phyloP scores from a whole-genome alignment of 2,797 vertebrate genomes.

The Limosa lapponica region DNA sequence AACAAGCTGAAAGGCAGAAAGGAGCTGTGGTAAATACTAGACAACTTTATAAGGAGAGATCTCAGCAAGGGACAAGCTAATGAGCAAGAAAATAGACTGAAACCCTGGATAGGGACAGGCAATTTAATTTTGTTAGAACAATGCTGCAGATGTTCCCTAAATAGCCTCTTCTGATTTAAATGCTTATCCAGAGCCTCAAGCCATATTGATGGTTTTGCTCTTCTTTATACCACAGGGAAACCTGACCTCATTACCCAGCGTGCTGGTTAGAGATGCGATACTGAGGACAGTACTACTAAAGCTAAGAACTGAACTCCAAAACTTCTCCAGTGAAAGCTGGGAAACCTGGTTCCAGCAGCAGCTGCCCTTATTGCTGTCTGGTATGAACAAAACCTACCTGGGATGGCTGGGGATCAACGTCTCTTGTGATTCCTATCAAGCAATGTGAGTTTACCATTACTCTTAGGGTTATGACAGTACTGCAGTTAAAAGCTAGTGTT shows the following conservation, averaged over 20 bases:
- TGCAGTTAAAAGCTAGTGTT: background rate
- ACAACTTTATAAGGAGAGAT: background rate
- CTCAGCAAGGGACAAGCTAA: background rate
- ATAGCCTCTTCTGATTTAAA: background rate
- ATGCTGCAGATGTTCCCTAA: background rate
- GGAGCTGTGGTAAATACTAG: background rate
- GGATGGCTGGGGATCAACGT: background rate
- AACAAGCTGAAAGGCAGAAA: background rate
- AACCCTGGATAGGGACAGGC: background rate
- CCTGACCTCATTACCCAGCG: background rate
- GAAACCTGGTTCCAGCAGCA: conserved; percentile 19
- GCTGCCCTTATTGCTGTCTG: background rate
- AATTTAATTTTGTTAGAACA: background rate
- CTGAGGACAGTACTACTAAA: background rate
- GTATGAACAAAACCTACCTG: background rate
- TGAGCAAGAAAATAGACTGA: background rate
- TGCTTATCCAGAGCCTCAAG: background rate
- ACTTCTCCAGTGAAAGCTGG: background rate
- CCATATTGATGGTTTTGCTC: background rate
- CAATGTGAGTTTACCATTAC: background rate
- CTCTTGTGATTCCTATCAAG: conserved; percentile 20
- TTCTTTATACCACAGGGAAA: background rate
- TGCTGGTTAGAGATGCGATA: background rate
- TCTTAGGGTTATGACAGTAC: background rate
- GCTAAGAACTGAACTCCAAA: background rate